phyloP scores from a whole-genome alignment of 2,113 vertebrate genomes.

The Thalassoma bifasciatum region DNA sequence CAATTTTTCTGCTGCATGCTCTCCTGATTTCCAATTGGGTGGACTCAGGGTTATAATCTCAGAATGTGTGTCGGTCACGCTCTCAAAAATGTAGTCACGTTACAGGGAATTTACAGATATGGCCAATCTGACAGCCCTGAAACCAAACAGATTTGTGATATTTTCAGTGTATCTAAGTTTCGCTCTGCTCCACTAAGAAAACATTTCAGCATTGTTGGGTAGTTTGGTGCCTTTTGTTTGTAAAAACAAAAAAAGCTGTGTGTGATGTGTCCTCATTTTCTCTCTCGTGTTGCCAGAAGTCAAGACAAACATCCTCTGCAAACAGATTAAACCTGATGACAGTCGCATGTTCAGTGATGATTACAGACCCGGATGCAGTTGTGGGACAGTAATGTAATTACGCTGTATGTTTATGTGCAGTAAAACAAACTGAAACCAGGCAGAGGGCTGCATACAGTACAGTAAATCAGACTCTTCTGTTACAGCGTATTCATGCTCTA shows the following conservation, averaged over 20 bases:
- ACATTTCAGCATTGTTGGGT: not conserved
- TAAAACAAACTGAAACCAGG: not conserved
- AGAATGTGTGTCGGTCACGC: too few species aligned
- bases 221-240: not conserved
- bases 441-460: not conserved
- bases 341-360: constrained; percentile 25
- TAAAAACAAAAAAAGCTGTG: not conserved
- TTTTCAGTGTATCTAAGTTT: not conserved
- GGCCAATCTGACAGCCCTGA: too few species aligned
- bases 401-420: not conserved
- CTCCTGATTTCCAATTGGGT: too few species aligned
- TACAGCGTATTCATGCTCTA: constrained; percentile 4
- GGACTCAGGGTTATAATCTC: too few species aligned
- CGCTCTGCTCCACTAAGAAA: too few species aligned
- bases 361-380: constrained; percentile 13
- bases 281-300: not conserved
- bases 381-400: not conserved
- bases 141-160: too few species aligned
- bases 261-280: not conserved
- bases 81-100: too few species aligned
- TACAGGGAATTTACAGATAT: too few species aligned
- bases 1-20: too few species aligned
- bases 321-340: constrained; percentile 27
- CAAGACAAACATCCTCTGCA: constrained; percentile 38
- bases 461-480: not conserved